A percentile compares a stretch with the other conserved stretches of the same genome.
phyloP scores from a whole-genome alignment of 2,113 vertebrate species.

The Lophius piscatorius region DNA sequence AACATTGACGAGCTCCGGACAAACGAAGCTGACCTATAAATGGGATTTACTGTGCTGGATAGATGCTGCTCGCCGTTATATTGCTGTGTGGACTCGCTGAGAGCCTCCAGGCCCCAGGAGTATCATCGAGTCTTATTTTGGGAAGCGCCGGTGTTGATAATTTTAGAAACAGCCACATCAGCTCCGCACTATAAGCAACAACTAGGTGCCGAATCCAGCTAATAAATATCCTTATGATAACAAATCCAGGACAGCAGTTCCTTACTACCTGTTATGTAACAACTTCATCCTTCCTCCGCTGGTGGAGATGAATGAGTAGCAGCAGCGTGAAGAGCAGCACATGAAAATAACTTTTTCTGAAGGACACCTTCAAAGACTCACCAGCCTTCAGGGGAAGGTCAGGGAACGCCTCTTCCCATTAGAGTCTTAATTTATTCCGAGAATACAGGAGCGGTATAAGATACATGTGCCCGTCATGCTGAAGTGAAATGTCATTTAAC shows the following conservation, averaged over 20 bases:
- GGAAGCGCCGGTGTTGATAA: conserved; percentile 15
- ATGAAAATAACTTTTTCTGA: conserved; percentile 40
- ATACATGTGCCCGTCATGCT: conserved; percentile 60
- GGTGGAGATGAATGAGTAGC: not conserved
- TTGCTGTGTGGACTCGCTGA: conserved; percentile 12
- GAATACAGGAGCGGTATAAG: conserved; percentile 35
- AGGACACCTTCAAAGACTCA: conserved; percentile 54
- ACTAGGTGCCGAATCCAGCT: conserved; percentile 33
- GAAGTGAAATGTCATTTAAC: conserved; percentile 42
- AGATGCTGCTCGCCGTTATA: not conserved
- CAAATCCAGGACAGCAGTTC: conserved; percentile 6
- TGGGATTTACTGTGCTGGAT: conserved; percentile 18
- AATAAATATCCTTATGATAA: conserved; percentile 10
- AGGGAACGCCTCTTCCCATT: conserved; percentile 64
- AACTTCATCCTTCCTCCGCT: not conserved
- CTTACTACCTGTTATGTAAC: conserved; percentile 21
- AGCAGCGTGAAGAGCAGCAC: not conserved
- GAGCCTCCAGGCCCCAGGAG: conserved; percentile 5
- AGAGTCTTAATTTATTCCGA: conserved; percentile 48
- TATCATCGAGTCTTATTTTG: conserved; percentile 11
- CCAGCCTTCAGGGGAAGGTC: conserved; percentile 32
- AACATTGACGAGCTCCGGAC: too few species aligned
- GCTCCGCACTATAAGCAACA: conserved; percentile 19
- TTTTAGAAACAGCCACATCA: conserved; percentile 30
- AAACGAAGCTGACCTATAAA: too few species aligned